Percentiles rank a stretch among this genome's conserved stretches.
phyloP scores from a whole-genome alignment of 2,888 invertebrate species.

The Caenorhabditis japonica region DNA sequence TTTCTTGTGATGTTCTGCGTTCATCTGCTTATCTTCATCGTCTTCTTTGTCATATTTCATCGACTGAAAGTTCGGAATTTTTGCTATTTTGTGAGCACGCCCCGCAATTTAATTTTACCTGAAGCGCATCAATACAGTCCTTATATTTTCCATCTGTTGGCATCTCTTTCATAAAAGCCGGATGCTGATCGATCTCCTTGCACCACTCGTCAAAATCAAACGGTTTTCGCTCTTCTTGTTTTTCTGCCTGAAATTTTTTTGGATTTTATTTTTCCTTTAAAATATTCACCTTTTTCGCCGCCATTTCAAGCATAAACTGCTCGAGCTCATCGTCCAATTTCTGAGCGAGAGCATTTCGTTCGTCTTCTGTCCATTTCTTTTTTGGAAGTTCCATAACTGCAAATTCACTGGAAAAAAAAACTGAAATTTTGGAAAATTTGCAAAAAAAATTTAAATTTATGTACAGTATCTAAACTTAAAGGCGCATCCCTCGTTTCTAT shows the following conservation, averaged over 20 bases:
- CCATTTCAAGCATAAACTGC: constrained; percentile 73
- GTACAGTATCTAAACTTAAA: background rate
- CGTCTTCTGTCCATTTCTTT: constrained; percentile 64
- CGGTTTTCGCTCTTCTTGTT: constrained; percentile 59
- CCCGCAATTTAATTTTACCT: too few relatives aligned
- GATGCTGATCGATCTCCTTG: constrained; percentile 74
- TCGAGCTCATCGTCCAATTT: constrained; percentile 75
- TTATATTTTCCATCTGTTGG: constrained; percentile 67
- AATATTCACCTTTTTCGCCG: constrained; percentile 63
- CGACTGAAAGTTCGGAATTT: constrained; percentile 82
- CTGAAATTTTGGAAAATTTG: background rate
- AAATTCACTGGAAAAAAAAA: background rate
- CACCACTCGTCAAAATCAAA: constrained; percentile 76
- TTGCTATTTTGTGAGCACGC: background rate
- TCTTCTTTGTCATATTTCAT: constrained; percentile 85
- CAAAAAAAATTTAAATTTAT: background rate
- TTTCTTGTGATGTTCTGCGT: constrained; percentile 90
- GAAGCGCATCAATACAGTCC: constrained; percentile 80
- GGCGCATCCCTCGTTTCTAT: background rate
- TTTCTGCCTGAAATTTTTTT: constrained; percentile 24
- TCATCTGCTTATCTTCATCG: constrained; percentile 82
- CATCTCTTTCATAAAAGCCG: constrained; percentile 73
- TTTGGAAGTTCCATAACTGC: constrained; percentile 41
- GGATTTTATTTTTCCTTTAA: background rate
- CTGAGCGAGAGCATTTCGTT: constrained; percentile 65